Base-by-base conservation (phyloP, 2,797 vertebrate genomes). In the Agapornis canus region DNA sequence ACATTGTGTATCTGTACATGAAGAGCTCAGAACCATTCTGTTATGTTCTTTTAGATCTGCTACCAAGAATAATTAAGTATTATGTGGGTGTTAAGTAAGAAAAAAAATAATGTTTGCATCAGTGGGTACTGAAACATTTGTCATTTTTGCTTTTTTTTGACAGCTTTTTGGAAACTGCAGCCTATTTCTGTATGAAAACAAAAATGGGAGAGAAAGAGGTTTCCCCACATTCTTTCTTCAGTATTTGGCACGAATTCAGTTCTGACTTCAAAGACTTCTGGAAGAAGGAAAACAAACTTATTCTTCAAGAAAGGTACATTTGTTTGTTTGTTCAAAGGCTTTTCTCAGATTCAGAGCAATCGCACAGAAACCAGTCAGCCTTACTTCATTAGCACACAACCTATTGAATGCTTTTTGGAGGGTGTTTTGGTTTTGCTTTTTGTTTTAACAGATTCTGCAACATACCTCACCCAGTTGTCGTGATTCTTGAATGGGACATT, bases 211-310 rank as follows among this genome's bases (percentile, higher is more conserved):
- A 99, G 90, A 99, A 99, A 88, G 99, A 99, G 92, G 99, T 99
- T 72, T 99, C 99, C 20, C 98, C 98, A 57, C 98, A 99, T 97
- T 98, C 98, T 27, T 98, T 99, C 96, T 99, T 99, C 97, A 98
- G 98, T 65, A 95, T 99, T 96, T 99, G 99, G 99, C 99, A 99
- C 60, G 99, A 99, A 97, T 99, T 99, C 97, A 99, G 99, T 88
- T 99, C 99, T 11, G 99, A 99, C 97, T 99, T 99, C 96, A 99
- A 99, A 98, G 99, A 99, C 57, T 98, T 98, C 80, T 99, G 99
- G 99, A 99, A 99, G 97, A 99, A 99, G 86, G 99, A 99, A 97
- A 99, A 99, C 97, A 99, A 99, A 97, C 94, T 98, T 82, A 99
- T 99, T 97, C 98, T 99, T 45, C 98, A 99, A 97, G 99, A 99